These are phyloP conservation scores for Toxonevra muliebris DNA, from an alignment of 2,888 invertebrate genomes.

Conservation along the genomic window DNA sequence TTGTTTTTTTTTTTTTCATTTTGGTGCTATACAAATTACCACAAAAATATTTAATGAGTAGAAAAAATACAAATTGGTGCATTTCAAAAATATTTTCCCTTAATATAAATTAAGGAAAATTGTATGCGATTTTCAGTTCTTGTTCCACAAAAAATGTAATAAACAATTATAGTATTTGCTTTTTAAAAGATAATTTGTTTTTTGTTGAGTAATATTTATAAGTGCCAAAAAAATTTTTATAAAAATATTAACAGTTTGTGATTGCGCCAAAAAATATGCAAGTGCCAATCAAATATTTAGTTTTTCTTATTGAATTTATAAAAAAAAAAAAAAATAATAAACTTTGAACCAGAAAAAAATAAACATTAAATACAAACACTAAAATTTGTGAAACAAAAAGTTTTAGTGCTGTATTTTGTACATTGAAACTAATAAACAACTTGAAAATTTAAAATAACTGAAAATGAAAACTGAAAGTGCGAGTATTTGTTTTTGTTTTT, in stretches of 20 bases:
- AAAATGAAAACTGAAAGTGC: neutral
- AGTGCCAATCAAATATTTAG: conserved; percentile 36
- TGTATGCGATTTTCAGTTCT: conserved; percentile 37
- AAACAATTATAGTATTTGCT: conserved; percentile 25
- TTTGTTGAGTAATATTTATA: conserved; percentile 11
- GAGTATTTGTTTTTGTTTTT: neutral
- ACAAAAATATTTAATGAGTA: conserved; percentile 47
- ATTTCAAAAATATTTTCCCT: conserved; percentile 45
- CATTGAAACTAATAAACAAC: no score
- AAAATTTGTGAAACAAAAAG: neutral
- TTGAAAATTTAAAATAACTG: neutral
- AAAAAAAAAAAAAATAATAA: conserved; percentile 15
- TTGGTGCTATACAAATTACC: conserved; percentile 60
- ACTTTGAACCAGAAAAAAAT: neutral
- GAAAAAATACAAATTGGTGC: conserved; percentile 38
- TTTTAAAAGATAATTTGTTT: conserved; percentile 28
- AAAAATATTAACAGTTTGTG: conserved; percentile 15
- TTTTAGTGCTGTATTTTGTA: no score
- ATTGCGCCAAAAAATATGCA: conserved; percentile 62
- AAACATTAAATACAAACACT: neutral
- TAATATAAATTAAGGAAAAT: conserved; percentile 37
- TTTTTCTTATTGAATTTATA: conserved; percentile 22
- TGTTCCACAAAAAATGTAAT: conserved; percentile 28
- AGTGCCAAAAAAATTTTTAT: conserved; percentile 17
- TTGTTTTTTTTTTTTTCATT: conserved; percentile 29